Evolutionary conservation across 2,113 vertebrate genomes (phyloP), one percentile per base, ranked within the genome.

Genomic region (Leptodactylus fuscus): DNA sequence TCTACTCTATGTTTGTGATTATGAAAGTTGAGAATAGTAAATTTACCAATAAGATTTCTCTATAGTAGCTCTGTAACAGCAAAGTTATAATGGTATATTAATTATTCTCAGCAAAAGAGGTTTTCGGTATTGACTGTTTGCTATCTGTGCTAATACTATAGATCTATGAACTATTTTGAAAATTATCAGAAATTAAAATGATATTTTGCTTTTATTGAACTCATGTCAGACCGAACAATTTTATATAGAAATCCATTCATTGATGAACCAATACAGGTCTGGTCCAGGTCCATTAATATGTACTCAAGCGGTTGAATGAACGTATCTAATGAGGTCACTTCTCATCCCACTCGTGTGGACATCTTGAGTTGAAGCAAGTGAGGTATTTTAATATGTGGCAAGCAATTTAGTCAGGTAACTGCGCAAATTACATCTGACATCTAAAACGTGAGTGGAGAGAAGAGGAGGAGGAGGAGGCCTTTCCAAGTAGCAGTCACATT

Each of bases 401-500:
- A 75, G 75, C 76, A 80, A 85, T 85, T 85, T 79, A 70, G 44
- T 79, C 46, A 79, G 83, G 83, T 71, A 55, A 55, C 75, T 70
- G 60, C 51, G 36, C 53, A 55, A 85, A 79, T 85, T 70, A 48
- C 62, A 71, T 80, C 75, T 80, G 75, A 85, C 75, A 85, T 71
- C 62, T 80, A 55, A 71, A 71, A 79, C 46, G 74, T 83, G 82
- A 85, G 58, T 36, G 76, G 49, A 58, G 20, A 41, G 75, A 70
- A 24, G 41, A 65, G 29, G 67, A 55, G 32, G 67, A 55, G 32
- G 77, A 73, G 81, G 74, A 78, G 74, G 58, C 36, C 34, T 70
- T 85, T 78, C 75, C 78, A 80, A 85, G 83, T 24, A 79, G 34
- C 22, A 55, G 75, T 75, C 60, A 85, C 73, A 77, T 85, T 85